Percentiles rank a stretch among this genome's conserved stretches.
Conservation (phyloP, 2,888 invertebrate species). For the Philonicus albiceps region DNA sequence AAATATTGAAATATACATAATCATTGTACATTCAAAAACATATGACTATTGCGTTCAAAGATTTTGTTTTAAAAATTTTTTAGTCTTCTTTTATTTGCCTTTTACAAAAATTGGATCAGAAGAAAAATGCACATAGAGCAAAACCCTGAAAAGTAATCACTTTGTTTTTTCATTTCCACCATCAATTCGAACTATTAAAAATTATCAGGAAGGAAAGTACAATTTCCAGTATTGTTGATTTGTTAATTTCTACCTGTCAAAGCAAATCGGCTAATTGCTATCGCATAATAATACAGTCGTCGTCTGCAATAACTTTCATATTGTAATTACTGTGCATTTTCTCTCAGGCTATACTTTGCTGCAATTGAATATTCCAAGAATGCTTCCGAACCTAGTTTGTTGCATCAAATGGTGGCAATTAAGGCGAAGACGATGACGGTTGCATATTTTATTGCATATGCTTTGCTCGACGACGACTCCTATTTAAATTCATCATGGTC, state of each 20-base stretch:
- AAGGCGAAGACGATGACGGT: background rate
- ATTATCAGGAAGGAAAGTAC: background rate
- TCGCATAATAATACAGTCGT: background rate
- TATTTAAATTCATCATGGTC: background rate
- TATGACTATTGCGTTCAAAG: no score
- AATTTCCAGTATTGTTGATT: background rate
- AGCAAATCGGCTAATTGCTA: background rate
- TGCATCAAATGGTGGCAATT: background rate
- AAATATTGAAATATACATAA: no score
- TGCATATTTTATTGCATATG: background rate
- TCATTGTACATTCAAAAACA: no score
- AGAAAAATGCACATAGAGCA: background rate
- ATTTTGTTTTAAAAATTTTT: no score
- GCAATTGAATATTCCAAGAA: background rate
- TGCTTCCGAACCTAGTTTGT: background rate
- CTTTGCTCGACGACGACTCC: background rate
- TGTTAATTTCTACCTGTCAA: background rate
- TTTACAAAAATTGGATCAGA: no score
- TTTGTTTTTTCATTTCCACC: background rate
- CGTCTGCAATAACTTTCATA: conserved; percentile 17
- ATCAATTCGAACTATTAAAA: background rate
- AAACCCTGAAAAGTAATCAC: background rate
- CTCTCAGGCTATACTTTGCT: background rate
- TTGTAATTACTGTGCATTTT: conserved; percentile 1
- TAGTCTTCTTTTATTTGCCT: no score